Evolutionary conservation across 2,113 vertebrate genomes (phyloP).

Genomic region (Epinephelus fuscoguttatus): DNA sequence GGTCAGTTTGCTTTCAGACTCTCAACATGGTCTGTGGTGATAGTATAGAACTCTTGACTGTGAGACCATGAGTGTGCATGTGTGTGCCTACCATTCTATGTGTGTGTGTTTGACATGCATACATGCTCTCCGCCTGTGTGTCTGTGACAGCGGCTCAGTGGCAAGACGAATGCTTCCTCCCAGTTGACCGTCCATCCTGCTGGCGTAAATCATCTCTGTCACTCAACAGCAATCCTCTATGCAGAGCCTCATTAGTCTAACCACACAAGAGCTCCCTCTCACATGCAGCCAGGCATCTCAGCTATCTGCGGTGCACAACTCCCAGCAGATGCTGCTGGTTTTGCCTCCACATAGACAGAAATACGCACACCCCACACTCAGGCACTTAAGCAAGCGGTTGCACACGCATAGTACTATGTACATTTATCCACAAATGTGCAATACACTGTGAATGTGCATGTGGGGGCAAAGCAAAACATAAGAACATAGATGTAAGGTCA

Average conservation of each 20-base stretch:
- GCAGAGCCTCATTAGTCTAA: constrained; percentile 76
- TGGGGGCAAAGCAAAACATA: not conserved
- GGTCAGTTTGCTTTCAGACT: constrained; percentile 47
- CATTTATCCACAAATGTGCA: constrained; percentile 30
- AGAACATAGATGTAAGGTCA: constrained; percentile 21
- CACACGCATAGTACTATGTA: constrained; percentile 3
- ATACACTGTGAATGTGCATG: constrained; percentile 2
- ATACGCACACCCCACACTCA: not conserved
- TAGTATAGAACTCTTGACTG: not conserved
- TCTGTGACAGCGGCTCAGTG: constrained; percentile 52
- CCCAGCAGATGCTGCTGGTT: constrained; percentile 33
- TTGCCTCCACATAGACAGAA: constrained; percentile 9
- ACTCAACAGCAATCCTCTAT: constrained; percentile 61
- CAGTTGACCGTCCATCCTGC: constrained; percentile 62
- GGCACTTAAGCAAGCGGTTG: constrained; percentile 24
- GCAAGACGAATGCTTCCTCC: constrained; percentile 59
- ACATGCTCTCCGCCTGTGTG: constrained; percentile 11
- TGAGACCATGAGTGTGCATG: not conserved
- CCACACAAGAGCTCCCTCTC: constrained; percentile 64
- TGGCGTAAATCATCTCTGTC: constrained; percentile 72
- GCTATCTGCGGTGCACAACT: constrained; percentile 38
- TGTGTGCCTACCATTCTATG: not conserved
- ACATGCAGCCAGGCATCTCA: constrained; percentile 47
- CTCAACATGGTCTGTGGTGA: constrained; percentile 5
- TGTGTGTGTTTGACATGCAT: constrained; percentile 3